These are phyloP conservation scores for Allygus modestus DNA, from an alignment of 2,888 invertebrate genomes.

Conservation along the genomic window DNA sequence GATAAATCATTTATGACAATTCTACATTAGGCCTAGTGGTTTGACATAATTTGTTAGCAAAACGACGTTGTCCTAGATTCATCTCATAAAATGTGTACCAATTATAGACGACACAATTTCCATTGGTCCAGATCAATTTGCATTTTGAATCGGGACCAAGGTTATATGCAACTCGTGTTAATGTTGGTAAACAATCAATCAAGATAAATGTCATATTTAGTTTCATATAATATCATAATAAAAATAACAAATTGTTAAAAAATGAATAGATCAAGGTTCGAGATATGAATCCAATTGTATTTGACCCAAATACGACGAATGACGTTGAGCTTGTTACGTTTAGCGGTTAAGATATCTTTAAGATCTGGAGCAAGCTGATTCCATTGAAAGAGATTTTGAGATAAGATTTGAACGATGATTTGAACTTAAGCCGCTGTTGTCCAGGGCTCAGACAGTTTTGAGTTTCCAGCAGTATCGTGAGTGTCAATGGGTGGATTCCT, in stretches of 20 bases:
- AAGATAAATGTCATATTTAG: not conserved
- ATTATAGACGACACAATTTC: too few relatives aligned
- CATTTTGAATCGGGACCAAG: not conserved
- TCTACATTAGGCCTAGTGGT: too few relatives aligned
- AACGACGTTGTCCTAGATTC: too few relatives aligned
- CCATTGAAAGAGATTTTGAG: constrained; percentile 11
- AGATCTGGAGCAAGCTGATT: constrained; percentile 18
- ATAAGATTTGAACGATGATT: not conserved
- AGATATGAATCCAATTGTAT: not conserved
- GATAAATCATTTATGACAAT: too few relatives aligned
- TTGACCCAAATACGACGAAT: not conserved
- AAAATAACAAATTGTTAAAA: not conserved
- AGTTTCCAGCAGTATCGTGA: not conserved
- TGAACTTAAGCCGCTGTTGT: not conserved
- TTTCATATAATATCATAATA: not conserved
- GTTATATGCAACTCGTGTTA: not conserved
- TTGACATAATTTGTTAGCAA: too few relatives aligned
- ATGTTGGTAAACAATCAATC: constrained; percentile 25
- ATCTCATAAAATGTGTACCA: not conserved
- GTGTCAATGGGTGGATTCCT: not conserved
- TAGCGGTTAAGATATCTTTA: constrained; percentile 6
- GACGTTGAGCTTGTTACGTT: not conserved
- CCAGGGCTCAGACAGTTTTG: not conserved
- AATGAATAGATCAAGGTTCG: not conserved
- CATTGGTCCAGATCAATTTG: not conserved